Base-by-base conservation (phyloP, 2,797 vertebrate genomes). In the Bradypus variegatus region DNA sequence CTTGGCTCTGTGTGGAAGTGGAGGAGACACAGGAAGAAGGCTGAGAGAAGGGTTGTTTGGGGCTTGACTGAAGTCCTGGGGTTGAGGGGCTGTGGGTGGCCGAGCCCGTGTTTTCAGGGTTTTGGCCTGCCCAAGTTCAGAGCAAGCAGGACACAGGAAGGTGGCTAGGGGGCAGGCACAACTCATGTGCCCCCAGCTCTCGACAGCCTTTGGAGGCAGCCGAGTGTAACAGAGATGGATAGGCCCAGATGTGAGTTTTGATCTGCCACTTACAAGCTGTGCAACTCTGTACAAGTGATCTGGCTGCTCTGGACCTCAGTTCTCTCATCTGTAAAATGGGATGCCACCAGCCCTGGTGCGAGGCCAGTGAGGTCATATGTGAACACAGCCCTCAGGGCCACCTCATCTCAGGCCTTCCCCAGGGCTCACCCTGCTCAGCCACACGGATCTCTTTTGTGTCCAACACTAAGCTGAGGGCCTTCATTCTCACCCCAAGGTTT, bases 241-340 rank as follows among this genome's bases (percentile, higher is more conserved):
- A 12, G 36, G 70, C 12, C 13, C 38, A 73, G 72, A 33, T 4
- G 41, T 38, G 89, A 75, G 36, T 41, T 69, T n/a, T 69, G 25
- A 58, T 69, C 13, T n/a, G 41, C 33, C 53, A 11, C 48, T 60
- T 23, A 62, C 13, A 4, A 70, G 86, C 60, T 69, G 25, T 27
- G 53, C 29, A 55, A 8, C 58, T 83, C 65, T 72, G 72, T 38
- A 38, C 36, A 33, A 19, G 62, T 3, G 36, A n/a, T 60, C 10
- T 53, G 36, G 9, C 60, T 11, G 36, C 60, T n/a, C 45, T 25
- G 65, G 79, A 45, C 41, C 36, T 86, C 21, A 2, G 67, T 53
- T 60, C 92, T 76, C 67, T 87, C 12, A 16, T 27, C 67, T 65
- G 53, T 69, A 13, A 89, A 70, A 33, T 23, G 29, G 90, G 82